Conservation (phyloP, 2,113 vertebrate species). For the Cairina moschata region DNA sequence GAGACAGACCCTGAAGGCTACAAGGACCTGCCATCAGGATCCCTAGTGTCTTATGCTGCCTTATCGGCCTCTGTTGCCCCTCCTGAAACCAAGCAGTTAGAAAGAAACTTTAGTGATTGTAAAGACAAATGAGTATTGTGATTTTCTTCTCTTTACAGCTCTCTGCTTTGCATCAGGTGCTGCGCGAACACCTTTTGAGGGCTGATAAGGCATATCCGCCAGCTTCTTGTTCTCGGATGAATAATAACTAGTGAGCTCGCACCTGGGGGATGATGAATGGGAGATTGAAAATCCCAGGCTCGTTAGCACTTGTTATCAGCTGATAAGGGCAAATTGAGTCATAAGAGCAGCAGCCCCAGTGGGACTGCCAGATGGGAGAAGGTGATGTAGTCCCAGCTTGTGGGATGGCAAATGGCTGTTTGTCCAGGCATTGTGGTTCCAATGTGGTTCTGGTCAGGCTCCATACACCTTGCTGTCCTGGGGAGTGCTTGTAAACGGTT, state of each 20-base stretch:
- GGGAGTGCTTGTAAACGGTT: neutral
- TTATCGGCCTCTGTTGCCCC: neutral
- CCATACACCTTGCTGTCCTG: neutral
- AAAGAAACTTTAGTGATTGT: neutral
- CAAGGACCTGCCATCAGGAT: neutral
- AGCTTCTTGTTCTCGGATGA: constrained; percentile 53
- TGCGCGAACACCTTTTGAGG: neutral
- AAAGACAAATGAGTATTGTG: neutral
- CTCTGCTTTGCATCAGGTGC: constrained; percentile 43
- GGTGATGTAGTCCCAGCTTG: neutral
- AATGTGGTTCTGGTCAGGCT: fast-evolving
- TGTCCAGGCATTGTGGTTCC: fast-evolving
- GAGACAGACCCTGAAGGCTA: neutral
- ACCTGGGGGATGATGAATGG: constrained; percentile 62
- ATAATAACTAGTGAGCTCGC: constrained; percentile 57
- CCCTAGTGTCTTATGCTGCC: fast-evolving
- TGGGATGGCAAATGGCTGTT: neutral
- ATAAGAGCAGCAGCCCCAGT: neutral
- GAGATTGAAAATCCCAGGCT: constrained; percentile 42
- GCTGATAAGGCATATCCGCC: constrained; percentile 61
- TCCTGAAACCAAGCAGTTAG: neutral
- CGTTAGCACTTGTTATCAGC: constrained; percentile 61
- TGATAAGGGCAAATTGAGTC: constrained; percentile 71
- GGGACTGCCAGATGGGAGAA: neutral
- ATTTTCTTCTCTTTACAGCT: constrained; percentile 57